These are phyloP conservation scores for Megathymus violae DNA, from an alignment of 1,140 invertebrate genomes.

Conservation along the genomic window DNA sequence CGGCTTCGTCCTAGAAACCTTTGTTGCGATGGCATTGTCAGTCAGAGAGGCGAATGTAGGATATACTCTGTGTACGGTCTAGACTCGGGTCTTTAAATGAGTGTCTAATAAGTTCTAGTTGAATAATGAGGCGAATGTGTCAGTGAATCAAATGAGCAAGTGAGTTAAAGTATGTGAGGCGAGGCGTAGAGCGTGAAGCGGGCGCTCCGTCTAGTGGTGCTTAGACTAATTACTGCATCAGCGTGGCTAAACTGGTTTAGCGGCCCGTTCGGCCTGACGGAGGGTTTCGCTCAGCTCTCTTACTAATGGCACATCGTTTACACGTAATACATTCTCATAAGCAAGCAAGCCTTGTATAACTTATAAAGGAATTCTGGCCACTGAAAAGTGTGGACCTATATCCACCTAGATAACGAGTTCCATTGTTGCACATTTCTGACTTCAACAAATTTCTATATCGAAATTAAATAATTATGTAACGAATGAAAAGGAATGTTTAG, in stretches of 20 bases:
- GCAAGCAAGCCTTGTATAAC: not conserved
- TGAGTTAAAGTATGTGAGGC: constrained; percentile 55
- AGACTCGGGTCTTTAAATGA: constrained; percentile 48
- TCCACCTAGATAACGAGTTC: too few relatives aligned
- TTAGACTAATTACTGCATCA: constrained; percentile 74
- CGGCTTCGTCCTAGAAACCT: constrained; percentile 65
- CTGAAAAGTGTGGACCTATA: not conserved
- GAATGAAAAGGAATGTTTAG: too few relatives aligned
- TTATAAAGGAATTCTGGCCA: not conserved
- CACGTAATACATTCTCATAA: not conserved
- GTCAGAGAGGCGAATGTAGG: constrained; percentile 41
- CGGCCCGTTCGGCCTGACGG: constrained; percentile 36
- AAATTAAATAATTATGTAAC: too few relatives aligned
- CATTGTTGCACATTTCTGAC: too few relatives aligned
- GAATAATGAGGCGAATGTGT: constrained; percentile 54
- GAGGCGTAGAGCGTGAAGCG: constrained; percentile 47
- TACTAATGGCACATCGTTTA: constrained; percentile 9
- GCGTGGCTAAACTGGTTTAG: constrained; percentile 65
- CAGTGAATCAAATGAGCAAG: constrained; percentile 51
- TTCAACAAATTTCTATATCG: too few relatives aligned
- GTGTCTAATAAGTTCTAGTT: constrained; percentile 47
- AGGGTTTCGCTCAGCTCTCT: constrained; percentile 23
- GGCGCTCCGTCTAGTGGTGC: constrained; percentile 52
- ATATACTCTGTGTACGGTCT: constrained; percentile 41
- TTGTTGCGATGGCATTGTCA: constrained; percentile 61